Evolutionary conservation across 2,888 invertebrate species (phyloP).

Genomic region (Brenthis daphne): DNA sequence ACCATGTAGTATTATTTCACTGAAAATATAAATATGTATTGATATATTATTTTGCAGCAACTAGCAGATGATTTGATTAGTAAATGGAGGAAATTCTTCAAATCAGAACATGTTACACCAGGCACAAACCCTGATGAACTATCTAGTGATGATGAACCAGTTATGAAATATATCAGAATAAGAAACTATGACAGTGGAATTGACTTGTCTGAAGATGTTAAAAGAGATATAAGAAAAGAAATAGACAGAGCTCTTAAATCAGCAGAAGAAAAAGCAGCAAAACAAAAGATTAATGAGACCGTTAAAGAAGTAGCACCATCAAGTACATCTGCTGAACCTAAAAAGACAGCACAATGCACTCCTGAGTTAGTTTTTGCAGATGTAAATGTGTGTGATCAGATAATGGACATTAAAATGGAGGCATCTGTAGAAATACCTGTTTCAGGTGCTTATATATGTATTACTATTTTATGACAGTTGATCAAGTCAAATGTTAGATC

Average conservation of each 20-base stretch:
- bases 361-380: constrained; percentile 66
- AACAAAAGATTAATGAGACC: constrained; percentile 12
- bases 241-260: constrained; percentile 52
- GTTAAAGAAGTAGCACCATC: constrained; percentile 4
- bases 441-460: constrained; percentile 1
- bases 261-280: constrained; percentile 31
- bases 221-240: constrained; percentile 57
- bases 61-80: constrained; percentile 55
- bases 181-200: constrained; percentile 56
- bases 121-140: constrained; percentile 39
- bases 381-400: constrained; percentile 54
- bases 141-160: constrained; percentile 69
- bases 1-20: no score
- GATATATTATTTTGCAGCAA: constrained; percentile 49
- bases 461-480: neutral
- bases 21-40: neutral
- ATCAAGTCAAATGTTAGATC: neutral
- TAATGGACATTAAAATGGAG: constrained; percentile 53
- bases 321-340: constrained; percentile 35
- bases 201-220: constrained; percentile 61
- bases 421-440: neutral
- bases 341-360: constrained; percentile 16
- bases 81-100: constrained; percentile 56
- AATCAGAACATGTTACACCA: constrained; percentile 46
- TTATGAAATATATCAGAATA: constrained; percentile 59